These are phyloP conservation scores for Neotoxoptera formosana DNA, from an alignment of 1,140 invertebrate species.

Conservation along the genomic window DNA sequence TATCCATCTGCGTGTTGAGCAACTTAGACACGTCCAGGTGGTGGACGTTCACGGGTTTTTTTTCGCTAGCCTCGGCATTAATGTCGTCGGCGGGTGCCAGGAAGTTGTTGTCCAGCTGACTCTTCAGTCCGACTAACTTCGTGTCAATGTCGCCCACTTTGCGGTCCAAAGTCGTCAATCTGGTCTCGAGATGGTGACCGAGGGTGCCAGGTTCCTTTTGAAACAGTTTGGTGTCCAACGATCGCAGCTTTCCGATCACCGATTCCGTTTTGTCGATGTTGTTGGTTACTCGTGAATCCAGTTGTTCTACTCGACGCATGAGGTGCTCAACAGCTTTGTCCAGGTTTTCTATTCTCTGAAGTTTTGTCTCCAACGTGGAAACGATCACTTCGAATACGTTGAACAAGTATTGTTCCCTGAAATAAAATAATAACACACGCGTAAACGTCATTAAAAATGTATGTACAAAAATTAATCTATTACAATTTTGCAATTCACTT, in stretches of 20 bases:
- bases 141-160: slow-evolving; percentile 83
- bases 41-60: slow-evolving; percentile 78
- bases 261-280: slow-evolving; percentile 85
- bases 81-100: slow-evolving; percentile 81
- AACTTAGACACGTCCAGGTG: slow-evolving; percentile 80
- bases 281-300: slow-evolving; percentile 80
- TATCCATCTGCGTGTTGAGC: slow-evolving; percentile 78
- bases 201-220: slow-evolving; percentile 65
- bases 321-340: slow-evolving; percentile 85
- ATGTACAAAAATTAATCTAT: background rate
- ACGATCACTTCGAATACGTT: slow-evolving; percentile 89
- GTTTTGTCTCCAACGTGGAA: slow-evolving; percentile 83
- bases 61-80: slow-evolving; percentile 84
- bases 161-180: slow-evolving; percentile 74
- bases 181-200: slow-evolving; percentile 68
- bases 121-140: slow-evolving; percentile 79
- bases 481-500: background rate
- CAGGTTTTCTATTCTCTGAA: slow-evolving; percentile 84
- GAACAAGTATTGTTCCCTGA: slow-evolving; percentile 86
- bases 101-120: slow-evolving; percentile 82
- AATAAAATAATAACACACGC: slow-evolving; percentile 65
- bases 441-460: background rate
- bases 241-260: slow-evolving; percentile 76
- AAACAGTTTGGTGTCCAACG: slow-evolving; percentile 76
- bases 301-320: slow-evolving; percentile 80